phyloP scores from a whole-genome alignment of 2,113 vertebrate genomes.

The Bos javanicus region DNA sequence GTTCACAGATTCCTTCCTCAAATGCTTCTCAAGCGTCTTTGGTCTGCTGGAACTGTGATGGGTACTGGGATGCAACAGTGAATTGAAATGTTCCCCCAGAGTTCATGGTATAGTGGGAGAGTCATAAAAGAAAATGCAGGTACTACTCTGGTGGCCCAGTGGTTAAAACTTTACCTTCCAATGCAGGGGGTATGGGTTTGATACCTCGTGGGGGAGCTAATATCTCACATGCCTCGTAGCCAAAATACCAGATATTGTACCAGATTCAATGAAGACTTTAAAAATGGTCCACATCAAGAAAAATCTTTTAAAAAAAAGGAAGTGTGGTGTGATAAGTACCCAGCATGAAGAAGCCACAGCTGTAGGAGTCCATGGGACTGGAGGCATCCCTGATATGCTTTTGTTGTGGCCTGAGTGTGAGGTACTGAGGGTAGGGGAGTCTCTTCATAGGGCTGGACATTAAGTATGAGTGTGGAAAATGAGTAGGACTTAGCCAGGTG shows the following conservation, averaged over 20 bases:
- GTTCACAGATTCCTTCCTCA: not conserved
- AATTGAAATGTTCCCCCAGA: not conserved
- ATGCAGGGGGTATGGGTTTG: not conserved
- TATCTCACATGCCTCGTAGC: not conserved
- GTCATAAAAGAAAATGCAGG: not conserved
- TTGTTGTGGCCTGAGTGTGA: not conserved
- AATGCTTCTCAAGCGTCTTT: not conserved
- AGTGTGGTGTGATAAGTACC: not conserved
- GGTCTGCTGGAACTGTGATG: not conserved
- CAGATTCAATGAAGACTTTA: not conserved
- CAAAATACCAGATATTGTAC: not conserved
- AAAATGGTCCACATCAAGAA: not conserved
- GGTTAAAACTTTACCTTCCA: not conserved
- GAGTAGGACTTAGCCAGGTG: not conserved
- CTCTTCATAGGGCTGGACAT: not conserved
- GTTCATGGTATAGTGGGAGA: not conserved
- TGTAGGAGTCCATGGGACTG: not conserved
- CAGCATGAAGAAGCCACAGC: fast-evolving
- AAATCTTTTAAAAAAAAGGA: not conserved
- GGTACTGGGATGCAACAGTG: not conserved
- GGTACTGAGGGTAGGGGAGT: too few relatives aligned
- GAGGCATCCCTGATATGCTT: not conserved
- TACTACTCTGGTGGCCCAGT: not conserved
- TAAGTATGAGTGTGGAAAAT: not conserved
- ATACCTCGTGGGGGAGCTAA: not conserved